Evolutionary conservation across 2,113 vertebrate species (phyloP), one percentile per base, ranked within the genome.

Genomic region (Sebastes fasciatus): DNA sequence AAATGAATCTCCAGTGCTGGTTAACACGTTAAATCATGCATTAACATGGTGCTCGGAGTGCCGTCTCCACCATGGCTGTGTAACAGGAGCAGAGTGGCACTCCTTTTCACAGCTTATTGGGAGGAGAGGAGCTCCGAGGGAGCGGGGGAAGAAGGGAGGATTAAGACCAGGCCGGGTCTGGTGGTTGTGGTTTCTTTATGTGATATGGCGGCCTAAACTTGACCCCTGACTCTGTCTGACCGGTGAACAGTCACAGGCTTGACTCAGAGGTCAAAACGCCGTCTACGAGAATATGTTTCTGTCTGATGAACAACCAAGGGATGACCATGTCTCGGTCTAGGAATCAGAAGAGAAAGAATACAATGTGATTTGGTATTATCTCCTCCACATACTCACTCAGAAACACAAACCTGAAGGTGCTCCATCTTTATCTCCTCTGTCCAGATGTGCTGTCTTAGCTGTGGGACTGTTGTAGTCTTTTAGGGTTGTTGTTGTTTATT

Each of bases 61-160:
- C 79, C 16, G 79, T 88, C 91, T 91, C 86, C 86, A 57, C 80
- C 76, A 5, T 13, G 72, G 77, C 88, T 21, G 84, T 62, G 92
- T 90, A 90, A 93, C 89, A 92, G 92, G 91, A 93, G 91, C 74
- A 10, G 89, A 78, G 83, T 90, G 91, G 91, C 84, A 91, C 93
- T 89, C 79, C 76, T 86, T 81, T 65, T 73, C 84, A 77, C 75
- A 84, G 86, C 79, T 89, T 83, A 79, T 9, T 40, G 77, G 84
- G 77, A 88, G 82, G 87, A 85, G 75, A 85, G 71, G 45, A 70
- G 42, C 77, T 69, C 81, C 69, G 1, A 34, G 77, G n/a, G 73
- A 57, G 77, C 0, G 68, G 55, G 65, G 68, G 23, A 64, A 26
- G 52, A 54, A 12, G 67, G 69, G 49, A 64, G 83, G 80, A 85